Evolutionary conservation across 2,888 invertebrate genomes (phyloP).

Genomic region (Zygaena filipendulae): DNA sequence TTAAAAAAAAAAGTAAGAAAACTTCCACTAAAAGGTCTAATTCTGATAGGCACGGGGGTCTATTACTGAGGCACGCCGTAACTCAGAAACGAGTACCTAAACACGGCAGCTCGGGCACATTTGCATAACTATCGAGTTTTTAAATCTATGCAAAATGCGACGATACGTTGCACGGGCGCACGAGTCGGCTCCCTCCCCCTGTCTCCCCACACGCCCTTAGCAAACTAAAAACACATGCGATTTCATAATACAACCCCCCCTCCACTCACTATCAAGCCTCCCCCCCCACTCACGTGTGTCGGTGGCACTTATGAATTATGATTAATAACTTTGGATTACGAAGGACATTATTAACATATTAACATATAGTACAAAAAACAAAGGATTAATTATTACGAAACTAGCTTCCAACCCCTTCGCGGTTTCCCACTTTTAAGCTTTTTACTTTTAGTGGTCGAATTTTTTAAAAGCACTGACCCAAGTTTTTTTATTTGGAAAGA

Average conservation of each 20-base stretch:
- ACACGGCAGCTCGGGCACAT: slow-evolving; percentile 53
- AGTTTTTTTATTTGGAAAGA: too few relatives aligned
- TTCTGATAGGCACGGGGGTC: slow-evolving; percentile 49
- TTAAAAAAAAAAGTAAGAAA: slow-evolving; percentile 20
- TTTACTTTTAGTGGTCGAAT: too few relatives aligned
- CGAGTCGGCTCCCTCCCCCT: slow-evolving; percentile 35
- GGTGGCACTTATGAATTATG: slow-evolving; percentile 32
- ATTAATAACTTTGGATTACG: slow-evolving; percentile 42
- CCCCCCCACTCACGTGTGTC: too few relatives aligned
- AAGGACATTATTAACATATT: slow-evolving; percentile 32
- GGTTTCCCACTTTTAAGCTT: too few relatives aligned
- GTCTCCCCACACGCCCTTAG: slow-evolving; percentile 27
- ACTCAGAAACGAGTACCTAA: slow-evolving; percentile 63
- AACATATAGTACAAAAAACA: slow-evolving; percentile 15
- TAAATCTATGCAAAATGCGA: slow-evolving; percentile 67
- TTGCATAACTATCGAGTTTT: slow-evolving; percentile 67
- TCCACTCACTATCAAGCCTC: slow-evolving; percentile 22
- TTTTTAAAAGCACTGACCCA: too few relatives aligned
- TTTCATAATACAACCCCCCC: slow-evolving; percentile 40
- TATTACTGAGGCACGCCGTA: slow-evolving; percentile 56
- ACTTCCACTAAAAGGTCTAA: slow-evolving; percentile 43
- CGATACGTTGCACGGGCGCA: slow-evolving; percentile 59
- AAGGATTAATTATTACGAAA: too few relatives aligned
- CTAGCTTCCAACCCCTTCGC: too few relatives aligned
- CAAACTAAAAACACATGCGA: slow-evolving; percentile 50